Base-by-base conservation (phyloP, 2,888 invertebrate genomes). In the Lottia gigantea region DNA sequence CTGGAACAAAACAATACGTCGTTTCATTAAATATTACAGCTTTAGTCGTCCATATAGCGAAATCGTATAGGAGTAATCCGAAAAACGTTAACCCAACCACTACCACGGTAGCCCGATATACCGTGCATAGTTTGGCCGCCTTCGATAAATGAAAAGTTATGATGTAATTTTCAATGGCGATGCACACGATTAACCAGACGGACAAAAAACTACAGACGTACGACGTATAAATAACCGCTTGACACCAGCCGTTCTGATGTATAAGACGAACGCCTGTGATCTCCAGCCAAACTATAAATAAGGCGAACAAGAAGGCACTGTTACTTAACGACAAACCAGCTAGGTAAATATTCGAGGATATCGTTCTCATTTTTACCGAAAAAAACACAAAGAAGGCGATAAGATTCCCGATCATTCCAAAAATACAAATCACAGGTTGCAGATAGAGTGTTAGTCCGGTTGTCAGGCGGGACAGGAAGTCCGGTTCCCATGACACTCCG, bases 151-250 rank as follows among this genome's bases (percentile, higher is more conserved):
- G 81, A 65, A 81, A 81, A 23, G 80, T 81, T 23, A 82, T 81
- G 8, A 95, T 92, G 86, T 94, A 95, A 26, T 95, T 91, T 85
- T 95, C 95, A 1, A 94, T 91, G 0, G 95, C 95, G 85, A 95
- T 95, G 0, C 94, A 93, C 11, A 95, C 93, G 25, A 95, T 94
- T 73, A 95, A 91, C 95, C 95, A 95, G 0, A 94, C 93, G 80
- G 81, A 82, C 12, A 85, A 75, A 68, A 84, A 85, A 66, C 83
- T 82, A 74, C 75, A 79, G 66, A 81, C 77, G 66, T 82, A 83
- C n/a, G 92, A 92, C n/a, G 92, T 82, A 86, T 94, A 95, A 14
- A 93, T 91, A 78, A 93, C 92, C 46, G 92, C 87, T 81, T 95
- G 93, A 81, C 95, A 95, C 90, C 91, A 91, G 0, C 78, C 82